These are phyloP conservation scores for Tenualosa thibaudeaui DNA, from an alignment of 2,797 vertebrate genomes.

Conservation along the genomic window DNA sequence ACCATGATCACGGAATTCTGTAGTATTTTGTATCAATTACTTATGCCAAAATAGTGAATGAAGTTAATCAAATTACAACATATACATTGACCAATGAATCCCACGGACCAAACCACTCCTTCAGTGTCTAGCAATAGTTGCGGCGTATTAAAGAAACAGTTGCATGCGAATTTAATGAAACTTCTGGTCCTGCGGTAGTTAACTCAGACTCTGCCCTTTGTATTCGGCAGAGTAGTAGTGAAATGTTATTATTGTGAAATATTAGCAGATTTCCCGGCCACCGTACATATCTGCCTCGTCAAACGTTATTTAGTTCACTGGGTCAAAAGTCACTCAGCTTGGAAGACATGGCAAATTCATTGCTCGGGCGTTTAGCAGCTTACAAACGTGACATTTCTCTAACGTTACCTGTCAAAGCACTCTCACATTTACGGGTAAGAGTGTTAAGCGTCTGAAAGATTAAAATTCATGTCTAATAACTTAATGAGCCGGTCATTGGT, in stretches of 20 bases:
- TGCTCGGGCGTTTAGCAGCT: constrained; percentile 22
- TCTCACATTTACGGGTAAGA: constrained; percentile 40
- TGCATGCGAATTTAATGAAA: background rate
- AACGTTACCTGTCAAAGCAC: background rate
- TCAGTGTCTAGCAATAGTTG: background rate
- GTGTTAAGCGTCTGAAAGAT: background rate
- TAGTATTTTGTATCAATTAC: background rate
- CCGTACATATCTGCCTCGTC: background rate
- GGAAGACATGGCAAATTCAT: constrained; percentile 29
- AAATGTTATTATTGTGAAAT: background rate
- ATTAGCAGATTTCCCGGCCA: background rate
- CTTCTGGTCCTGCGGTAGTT: background rate
- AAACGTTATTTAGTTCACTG: background rate
- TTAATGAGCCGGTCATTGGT: background rate
- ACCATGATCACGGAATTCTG: background rate
- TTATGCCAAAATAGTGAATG: background rate
- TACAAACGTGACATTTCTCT: constrained; percentile 21
- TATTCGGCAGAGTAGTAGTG: background rate
- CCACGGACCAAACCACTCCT: background rate
- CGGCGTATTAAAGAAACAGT: background rate
- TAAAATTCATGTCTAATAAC: background rate
- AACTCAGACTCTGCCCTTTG: background rate
- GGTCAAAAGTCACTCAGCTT: constrained; percentile 29
- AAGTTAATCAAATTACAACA: background rate
- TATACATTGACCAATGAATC: background rate